Evolutionary conservation across 2,113 vertebrate species (phyloP).

Genomic region (Lagopus leucura): DNA sequence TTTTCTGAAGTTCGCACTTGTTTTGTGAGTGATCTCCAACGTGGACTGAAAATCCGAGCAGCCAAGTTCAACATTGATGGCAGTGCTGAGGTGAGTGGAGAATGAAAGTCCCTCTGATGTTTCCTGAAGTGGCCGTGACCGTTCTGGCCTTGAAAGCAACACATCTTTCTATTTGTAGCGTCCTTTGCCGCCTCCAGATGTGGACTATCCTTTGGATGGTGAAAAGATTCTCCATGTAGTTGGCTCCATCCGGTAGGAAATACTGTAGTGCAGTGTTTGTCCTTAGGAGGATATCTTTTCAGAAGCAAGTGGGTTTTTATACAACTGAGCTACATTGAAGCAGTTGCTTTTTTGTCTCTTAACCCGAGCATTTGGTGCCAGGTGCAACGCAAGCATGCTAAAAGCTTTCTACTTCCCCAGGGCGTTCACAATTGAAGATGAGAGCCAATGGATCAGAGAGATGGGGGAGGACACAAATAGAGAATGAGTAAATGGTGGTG

Average conservation of each 20-base stretch:
- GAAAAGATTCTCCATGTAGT: conserved; percentile 95
- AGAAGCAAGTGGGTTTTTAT: neutral
- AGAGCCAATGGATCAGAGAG: neutral
- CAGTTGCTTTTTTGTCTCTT: neutral
- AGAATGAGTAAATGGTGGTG: no score
- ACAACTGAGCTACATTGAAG: neutral
- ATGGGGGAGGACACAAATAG: neutral
- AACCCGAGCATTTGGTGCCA: neutral
- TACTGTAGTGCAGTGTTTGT: neutral
- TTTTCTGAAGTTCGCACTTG: conserved; percentile 88
- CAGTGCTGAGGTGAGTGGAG: conserved; percentile 85
- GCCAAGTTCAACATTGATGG: conserved; percentile 95
- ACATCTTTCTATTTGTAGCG: conserved; percentile 77
- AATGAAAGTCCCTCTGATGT: neutral
- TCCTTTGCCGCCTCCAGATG: conserved; percentile 89
- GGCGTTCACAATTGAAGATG: neutral
- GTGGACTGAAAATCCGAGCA: conserved; percentile 93
- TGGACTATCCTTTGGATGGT: conserved; percentile 94
- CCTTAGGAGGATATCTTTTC: neutral
- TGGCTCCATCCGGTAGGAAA: conserved; percentile 90
- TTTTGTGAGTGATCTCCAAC: conserved; percentile 94
- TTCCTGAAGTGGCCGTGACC: neutral
- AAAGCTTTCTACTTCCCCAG: neutral
- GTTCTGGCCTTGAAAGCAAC: neutral
- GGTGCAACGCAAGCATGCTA: neutral